phyloP scores from a whole-genome alignment of 1,140 invertebrate species.

The Tetraneura akinire region DNA sequence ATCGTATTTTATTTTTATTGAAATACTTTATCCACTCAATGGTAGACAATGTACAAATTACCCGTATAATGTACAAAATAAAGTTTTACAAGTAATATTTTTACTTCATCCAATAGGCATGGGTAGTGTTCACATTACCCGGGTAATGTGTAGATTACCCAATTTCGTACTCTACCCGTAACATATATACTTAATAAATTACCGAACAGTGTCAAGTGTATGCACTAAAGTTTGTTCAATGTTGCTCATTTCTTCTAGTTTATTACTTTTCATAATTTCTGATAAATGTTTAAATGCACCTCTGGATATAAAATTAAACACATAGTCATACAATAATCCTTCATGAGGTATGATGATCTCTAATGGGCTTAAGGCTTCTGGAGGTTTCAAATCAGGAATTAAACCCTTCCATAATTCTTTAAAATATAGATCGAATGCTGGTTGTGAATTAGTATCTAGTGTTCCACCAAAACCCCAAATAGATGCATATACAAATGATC shows the following conservation, averaged over 20 bases:
- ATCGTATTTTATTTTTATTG: no score
- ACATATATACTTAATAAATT: constrained; percentile 44
- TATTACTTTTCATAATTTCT: constrained; percentile 66
- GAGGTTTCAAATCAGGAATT: constrained; percentile 58
- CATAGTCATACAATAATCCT: constrained; percentile 77
- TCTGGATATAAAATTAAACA: constrained; percentile 71
- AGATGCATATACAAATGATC: constrained; percentile 73
- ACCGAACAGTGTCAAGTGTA: constrained; percentile 22
- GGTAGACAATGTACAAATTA: no score
- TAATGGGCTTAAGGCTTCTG: constrained; percentile 67
- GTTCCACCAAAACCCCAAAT: constrained; percentile 84
- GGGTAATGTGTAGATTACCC: neutral
- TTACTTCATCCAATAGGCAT: no score
- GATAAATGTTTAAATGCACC: constrained; percentile 77
- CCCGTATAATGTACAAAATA: neutral
- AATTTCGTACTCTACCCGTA: no score
- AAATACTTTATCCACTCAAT: no score
- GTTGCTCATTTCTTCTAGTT: constrained; percentile 66
- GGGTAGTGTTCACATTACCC: no score
- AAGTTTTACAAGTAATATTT: no score
- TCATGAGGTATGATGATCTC: constrained; percentile 74
- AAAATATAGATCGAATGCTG: constrained; percentile 74
- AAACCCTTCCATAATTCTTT: constrained; percentile 60
- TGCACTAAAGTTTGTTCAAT: constrained; percentile 59
- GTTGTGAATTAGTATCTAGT: constrained; percentile 70